Evolutionary conservation across 2,797 vertebrate species (phyloP).

Genomic region (Sebastes dallii): DNA sequence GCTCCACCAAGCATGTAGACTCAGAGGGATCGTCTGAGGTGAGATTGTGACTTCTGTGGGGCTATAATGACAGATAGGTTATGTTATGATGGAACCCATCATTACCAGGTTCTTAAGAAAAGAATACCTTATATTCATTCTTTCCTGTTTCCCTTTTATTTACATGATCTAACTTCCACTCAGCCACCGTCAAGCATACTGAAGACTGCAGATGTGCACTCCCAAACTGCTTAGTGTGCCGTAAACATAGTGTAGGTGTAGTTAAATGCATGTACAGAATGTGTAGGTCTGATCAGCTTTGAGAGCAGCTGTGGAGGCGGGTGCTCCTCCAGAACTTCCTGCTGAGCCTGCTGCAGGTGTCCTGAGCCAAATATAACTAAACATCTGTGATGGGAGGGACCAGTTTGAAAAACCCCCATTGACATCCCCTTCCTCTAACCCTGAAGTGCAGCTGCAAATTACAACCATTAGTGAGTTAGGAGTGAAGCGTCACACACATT

Average conservation of each 20-base stretch:
- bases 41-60: neutral
- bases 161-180: neutral
- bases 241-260: neutral
- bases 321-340: conserved; percentile 47
- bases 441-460: neutral
- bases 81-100: neutral
- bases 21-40: neutral
- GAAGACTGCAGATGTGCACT: neutral
- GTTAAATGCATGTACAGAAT: neutral
- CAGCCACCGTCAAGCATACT: neutral
- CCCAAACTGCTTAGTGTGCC: neutral
- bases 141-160: neutral
- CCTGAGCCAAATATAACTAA: conserved; percentile 40
- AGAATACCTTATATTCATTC: neutral
- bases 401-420: neutral
- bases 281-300: conserved; percentile 1
- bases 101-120: neutral
- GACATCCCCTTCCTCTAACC: neutral
- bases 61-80: neutral
- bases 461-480: neutral
- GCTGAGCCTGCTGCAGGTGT: conserved; percentile 49
- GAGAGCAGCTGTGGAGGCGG: conserved; percentile 33
- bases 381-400: conserved; percentile 56
- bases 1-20: neutral
- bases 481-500: neutral